phyloP scores from a whole-genome alignment of 2,888 invertebrate species.

The Diaphora mendica region DNA sequence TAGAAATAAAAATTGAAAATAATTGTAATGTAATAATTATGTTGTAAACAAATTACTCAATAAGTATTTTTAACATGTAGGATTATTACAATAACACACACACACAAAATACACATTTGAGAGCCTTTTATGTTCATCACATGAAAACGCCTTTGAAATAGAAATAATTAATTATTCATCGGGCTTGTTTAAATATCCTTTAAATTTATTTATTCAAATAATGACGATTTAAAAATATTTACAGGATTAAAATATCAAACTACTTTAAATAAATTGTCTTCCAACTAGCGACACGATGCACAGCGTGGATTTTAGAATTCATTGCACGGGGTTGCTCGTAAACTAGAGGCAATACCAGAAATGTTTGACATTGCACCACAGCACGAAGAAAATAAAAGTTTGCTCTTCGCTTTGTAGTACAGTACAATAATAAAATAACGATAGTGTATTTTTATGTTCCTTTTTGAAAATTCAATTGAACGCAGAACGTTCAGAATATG shows the following conservation, averaged over 20 bases:
- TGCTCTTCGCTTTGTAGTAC: neutral
- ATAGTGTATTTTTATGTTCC: neutral
- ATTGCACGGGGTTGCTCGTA: slow-evolving; percentile 14
- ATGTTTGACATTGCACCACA: slow-evolving; percentile 16
- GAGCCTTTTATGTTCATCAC: no score
- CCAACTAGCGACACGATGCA: neutral
- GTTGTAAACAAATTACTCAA: no score
- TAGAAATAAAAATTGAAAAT: no score
- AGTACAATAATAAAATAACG: slow-evolving; percentile 2
- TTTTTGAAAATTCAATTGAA: neutral
- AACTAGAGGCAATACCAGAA: slow-evolving; percentile 17
- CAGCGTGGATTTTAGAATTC: slow-evolving; percentile 15
- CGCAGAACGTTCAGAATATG: neutral
- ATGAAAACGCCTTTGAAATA: neutral
- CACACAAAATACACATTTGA: no score
- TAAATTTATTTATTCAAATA: neutral
- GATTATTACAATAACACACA: no score
- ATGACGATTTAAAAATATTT: neutral
- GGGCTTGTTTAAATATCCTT: no score
- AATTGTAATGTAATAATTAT: no score
- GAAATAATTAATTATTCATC: no score
- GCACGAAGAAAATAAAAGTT: slow-evolving; percentile 11
- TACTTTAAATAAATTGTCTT: neutral
- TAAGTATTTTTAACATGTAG: neutral
- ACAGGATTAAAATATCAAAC: neutral